phyloP scores from a whole-genome alignment of 2,113 vertebrate species.

The Muntiacus reevesi region DNA sequence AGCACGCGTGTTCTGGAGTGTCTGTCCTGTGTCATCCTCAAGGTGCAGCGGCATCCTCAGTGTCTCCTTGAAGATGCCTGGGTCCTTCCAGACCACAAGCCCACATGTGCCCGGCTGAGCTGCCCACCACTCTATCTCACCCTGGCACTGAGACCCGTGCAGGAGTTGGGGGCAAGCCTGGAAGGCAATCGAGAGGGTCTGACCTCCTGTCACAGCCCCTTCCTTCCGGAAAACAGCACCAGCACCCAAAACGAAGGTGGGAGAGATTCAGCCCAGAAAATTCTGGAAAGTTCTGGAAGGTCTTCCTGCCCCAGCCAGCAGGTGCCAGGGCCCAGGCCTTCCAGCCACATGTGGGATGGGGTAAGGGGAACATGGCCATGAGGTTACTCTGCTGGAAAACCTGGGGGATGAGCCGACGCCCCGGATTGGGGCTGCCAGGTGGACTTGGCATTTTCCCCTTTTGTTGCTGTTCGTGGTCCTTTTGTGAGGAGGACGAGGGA shows the following conservation, averaged over 20 bases:
- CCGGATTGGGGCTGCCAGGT: accelerated
- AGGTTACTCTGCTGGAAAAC: accelerated
- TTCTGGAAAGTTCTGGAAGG: background rate
- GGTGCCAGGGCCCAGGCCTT: background rate
- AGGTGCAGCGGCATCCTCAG: accelerated
- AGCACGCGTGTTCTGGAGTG: background rate
- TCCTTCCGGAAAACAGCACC: background rate
- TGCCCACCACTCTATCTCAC: background rate
- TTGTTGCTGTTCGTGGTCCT: accelerated
- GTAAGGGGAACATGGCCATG: accelerated
- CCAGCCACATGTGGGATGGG: background rate
- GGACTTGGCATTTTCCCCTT: accelerated
- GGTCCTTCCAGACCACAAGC: background rate
- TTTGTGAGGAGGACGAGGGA: background rate
- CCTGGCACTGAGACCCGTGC: background rate
- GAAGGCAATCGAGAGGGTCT: accelerated
- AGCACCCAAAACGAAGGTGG: accelerated
- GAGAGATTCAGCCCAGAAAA: background rate
- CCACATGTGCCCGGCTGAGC: accelerated
- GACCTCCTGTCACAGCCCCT: background rate
- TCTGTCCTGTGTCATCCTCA: background rate
- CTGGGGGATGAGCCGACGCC: accelerated
- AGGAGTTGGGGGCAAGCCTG: no score
- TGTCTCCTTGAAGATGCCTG: background rate
- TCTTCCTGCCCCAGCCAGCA: background rate